Conservation (phyloP, 2,888 invertebrate species). For the Lasioglossum lativentre region DNA sequence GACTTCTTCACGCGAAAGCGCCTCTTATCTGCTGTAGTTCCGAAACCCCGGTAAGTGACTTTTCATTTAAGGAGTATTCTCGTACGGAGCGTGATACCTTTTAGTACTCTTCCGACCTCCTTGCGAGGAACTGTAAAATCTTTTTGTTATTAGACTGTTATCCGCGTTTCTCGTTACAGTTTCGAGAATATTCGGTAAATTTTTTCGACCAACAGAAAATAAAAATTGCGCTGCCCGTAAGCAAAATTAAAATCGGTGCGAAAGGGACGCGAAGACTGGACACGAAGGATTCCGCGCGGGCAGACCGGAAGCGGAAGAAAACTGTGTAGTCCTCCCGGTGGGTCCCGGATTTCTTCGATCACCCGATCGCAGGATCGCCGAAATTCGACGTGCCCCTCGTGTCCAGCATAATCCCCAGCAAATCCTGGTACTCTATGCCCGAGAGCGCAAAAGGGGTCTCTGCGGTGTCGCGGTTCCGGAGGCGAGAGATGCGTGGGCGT, state of each 20-base stretch:
- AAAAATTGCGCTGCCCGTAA: no score
- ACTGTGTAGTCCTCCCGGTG: no score
- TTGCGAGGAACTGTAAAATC: background rate
- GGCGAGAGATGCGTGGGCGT: slow-evolving; percentile 27
- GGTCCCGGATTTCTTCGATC: slow-evolving; percentile 36
- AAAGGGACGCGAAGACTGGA: no score
- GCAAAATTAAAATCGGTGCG: no score
- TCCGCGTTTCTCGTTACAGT: background rate
- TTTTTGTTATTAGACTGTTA: background rate
- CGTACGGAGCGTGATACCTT: background rate
- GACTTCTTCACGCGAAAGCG: background rate
- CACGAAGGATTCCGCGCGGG: background rate
- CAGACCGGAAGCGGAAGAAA: background rate
- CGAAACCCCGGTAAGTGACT: slow-evolving; percentile 3
- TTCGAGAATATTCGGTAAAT: background rate
- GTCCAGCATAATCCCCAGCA: slow-evolving; percentile 68
- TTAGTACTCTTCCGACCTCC: background rate
- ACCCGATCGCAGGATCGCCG: slow-evolving; percentile 42
- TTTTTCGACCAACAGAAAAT: background rate
- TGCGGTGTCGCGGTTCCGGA: slow-evolving; percentile 69
- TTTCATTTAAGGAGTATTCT: slow-evolving; percentile 5
- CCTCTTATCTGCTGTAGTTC: background rate
- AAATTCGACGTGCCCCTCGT: slow-evolving; percentile 67
- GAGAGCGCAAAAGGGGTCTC: slow-evolving; percentile 73
- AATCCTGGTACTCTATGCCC: slow-evolving; percentile 74